Conservation (phyloP, 2,113 vertebrate genomes). For the Sorex fumeus region DNA sequence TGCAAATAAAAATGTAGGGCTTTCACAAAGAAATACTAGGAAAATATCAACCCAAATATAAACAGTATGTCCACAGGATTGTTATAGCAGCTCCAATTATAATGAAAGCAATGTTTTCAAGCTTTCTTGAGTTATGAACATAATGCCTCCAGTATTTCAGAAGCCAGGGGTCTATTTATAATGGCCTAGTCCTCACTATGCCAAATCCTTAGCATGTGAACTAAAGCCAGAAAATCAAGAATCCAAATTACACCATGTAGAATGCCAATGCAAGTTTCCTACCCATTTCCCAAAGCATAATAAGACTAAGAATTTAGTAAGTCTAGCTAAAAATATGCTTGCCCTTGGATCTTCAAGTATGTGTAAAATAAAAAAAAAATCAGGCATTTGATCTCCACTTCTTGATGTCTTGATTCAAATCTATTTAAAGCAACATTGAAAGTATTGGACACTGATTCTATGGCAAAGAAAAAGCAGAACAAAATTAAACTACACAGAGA, state of each 20-base stretch:
- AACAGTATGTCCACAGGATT: slow-evolving; percentile 66
- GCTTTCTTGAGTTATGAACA: slow-evolving; percentile 64
- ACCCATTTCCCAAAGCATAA: slow-evolving; percentile 51
- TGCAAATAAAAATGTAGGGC: slow-evolving; percentile 64
- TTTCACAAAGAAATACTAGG: slow-evolving; percentile 68
- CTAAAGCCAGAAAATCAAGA: slow-evolving; percentile 69
- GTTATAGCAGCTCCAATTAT: slow-evolving; percentile 70
- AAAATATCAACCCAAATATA: slow-evolving; percentile 76
- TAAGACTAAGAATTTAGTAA: slow-evolving; percentile 52
- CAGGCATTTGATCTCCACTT: slow-evolving; percentile 42
- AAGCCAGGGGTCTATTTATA: slow-evolving; percentile 73
- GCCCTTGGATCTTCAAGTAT: slow-evolving; percentile 34
- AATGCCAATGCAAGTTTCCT: slow-evolving; percentile 63
- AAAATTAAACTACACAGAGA: slow-evolving; percentile 73
- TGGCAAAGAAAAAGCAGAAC: slow-evolving; percentile 60
- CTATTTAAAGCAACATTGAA: slow-evolving; percentile 75
- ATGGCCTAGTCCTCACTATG: slow-evolving; percentile 48
- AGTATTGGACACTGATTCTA: slow-evolving; percentile 66
- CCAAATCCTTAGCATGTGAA: slow-evolving; percentile 65
- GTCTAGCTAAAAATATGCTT: slow-evolving; percentile 39
- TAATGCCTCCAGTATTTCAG: slow-evolving; percentile 78
- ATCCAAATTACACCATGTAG: slow-evolving; percentile 71
- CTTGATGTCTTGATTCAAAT: slow-evolving; percentile 76
- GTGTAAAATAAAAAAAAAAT: slow-evolving; percentile 45
- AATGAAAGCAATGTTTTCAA: slow-evolving; percentile 74